phyloP scores from a whole-genome alignment of 2,113 vertebrate species.

The Coturnix japonica region DNA sequence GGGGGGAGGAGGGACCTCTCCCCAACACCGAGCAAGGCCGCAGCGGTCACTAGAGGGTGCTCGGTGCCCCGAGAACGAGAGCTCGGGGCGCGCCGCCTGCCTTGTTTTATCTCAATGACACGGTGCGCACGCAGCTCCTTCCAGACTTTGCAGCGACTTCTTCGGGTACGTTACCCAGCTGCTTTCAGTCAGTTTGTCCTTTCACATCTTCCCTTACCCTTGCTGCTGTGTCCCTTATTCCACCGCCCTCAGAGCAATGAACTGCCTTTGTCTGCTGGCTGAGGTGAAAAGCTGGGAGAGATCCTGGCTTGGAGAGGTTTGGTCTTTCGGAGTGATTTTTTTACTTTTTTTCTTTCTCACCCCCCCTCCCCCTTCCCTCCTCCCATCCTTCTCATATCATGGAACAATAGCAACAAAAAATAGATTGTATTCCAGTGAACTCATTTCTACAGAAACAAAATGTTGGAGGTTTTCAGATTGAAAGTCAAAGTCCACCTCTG shows the following conservation, averaged over 20 bases:
- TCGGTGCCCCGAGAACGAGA: slow-evolving; percentile 42
- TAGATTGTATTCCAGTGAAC: not conserved
- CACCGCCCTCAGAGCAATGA: not conserved
- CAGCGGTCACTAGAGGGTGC: slow-evolving; percentile 77
- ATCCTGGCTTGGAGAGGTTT: not conserved
- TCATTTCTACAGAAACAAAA: not conserved
- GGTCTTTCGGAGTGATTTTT: not conserved
- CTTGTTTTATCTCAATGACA: not conserved
- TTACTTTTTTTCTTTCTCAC: too few relatives aligned
- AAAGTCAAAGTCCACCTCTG: not conserved
- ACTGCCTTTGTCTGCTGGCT: not conserved
- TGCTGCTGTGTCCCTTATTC: not conserved
- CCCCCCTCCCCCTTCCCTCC: too few relatives aligned
- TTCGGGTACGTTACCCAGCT: not conserved
- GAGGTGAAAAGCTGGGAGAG: not conserved
- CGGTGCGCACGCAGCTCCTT: not conserved
- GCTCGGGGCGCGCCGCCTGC: not conserved
- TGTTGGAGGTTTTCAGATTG: not conserved
- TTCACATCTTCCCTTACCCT: not conserved
- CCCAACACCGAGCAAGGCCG: not conserved
- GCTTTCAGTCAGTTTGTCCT: not conserved
- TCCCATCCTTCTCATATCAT: too few relatives aligned
- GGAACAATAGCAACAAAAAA: not conserved
- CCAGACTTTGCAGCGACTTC: not conserved
- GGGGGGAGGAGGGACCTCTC: not conserved